phyloP scores from a whole-genome alignment of 2,888 invertebrate species.

The Drosophila infuscata region DNA sequence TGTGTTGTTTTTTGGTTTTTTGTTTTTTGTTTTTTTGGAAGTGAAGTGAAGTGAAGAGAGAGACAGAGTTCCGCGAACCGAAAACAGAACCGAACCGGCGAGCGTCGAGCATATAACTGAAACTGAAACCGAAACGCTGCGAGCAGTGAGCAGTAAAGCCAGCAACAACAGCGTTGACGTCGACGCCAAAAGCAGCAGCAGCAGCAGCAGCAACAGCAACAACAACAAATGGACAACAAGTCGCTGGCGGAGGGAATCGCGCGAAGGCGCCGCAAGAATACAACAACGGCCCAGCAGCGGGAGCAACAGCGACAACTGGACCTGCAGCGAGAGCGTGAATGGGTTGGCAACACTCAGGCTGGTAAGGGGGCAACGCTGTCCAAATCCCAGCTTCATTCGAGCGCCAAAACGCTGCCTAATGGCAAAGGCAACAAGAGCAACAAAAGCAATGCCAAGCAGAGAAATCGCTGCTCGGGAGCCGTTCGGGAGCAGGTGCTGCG shows the following conservation, averaged over 20 bases:
- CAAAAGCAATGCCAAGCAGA: neutral
- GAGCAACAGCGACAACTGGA: neutral
- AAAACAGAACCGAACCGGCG: conserved; percentile 74
- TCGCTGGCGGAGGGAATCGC: conserved; percentile 17
- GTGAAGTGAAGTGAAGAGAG: conserved; percentile 5
- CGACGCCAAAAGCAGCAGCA: conserved; percentile 16
- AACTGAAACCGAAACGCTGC: conserved; percentile 66
- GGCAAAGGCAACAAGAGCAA: neutral
- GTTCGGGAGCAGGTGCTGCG: neutral
- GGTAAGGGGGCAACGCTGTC: conserved; percentile 3
- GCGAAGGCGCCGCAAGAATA: conserved; percentile 49
- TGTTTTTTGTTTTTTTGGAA: neutral
- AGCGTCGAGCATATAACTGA: conserved; percentile 77
- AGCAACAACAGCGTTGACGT: conserved; percentile 22
- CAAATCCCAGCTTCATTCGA: neutral
- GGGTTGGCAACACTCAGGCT: conserved; percentile 6
- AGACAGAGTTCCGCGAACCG: conserved; percentile 27
- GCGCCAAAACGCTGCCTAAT: conserved; percentile 1
- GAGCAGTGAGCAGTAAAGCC: conserved; percentile 21
- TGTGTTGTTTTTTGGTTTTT: neutral
- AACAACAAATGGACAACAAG: conserved; percentile 21
- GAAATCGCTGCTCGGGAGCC: neutral
- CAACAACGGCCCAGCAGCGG: conserved; percentile 1
- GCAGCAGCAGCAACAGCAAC: conserved; percentile 14
- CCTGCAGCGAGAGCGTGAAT: conserved; percentile 15